Evolutionary conservation across 2,113 vertebrate genomes (phyloP).

Genomic region (Pelecanus crispus): DNA sequence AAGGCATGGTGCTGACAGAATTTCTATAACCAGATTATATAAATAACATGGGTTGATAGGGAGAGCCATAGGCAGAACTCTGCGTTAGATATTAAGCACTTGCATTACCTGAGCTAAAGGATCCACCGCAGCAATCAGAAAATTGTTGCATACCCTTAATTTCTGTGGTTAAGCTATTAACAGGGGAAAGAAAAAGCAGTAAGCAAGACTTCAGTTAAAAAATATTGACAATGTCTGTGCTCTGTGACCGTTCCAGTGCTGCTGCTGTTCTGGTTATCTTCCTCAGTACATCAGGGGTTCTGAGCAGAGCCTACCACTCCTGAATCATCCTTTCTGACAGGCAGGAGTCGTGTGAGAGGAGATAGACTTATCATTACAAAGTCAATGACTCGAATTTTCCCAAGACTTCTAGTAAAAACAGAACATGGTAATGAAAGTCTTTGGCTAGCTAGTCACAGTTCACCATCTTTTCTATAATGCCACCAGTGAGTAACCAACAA

Average conservation of each 20-base stretch:
- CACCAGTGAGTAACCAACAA: not conserved
- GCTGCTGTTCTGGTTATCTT: not conserved
- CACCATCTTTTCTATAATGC: not conserved
- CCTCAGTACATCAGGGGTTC: not conserved
- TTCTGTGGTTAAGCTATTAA: not conserved
- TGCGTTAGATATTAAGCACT: not conserved
- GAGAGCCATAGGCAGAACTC: not conserved
- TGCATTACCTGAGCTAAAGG: not conserved
- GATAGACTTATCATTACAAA: not conserved
- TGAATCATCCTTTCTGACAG: constrained; percentile 27
- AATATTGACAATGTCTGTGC: not conserved
- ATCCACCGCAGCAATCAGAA: not conserved
- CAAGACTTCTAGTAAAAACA: not conserved
- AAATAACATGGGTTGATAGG: not conserved
- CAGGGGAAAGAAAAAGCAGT: not conserved
- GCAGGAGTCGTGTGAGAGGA: not conserved
- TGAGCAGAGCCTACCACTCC: not conserved
- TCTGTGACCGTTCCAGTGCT: not conserved
- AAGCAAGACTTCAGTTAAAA: not conserved
- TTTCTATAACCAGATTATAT: constrained; percentile 4
- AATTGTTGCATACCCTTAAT: not conserved
- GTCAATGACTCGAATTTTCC: not conserved
- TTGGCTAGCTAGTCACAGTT: not conserved
- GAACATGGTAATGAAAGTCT: not conserved
- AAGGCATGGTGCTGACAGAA: not conserved